Conservation (phyloP, 2,797 vertebrate genomes). For the Enteromius trimaculatus region DNA sequence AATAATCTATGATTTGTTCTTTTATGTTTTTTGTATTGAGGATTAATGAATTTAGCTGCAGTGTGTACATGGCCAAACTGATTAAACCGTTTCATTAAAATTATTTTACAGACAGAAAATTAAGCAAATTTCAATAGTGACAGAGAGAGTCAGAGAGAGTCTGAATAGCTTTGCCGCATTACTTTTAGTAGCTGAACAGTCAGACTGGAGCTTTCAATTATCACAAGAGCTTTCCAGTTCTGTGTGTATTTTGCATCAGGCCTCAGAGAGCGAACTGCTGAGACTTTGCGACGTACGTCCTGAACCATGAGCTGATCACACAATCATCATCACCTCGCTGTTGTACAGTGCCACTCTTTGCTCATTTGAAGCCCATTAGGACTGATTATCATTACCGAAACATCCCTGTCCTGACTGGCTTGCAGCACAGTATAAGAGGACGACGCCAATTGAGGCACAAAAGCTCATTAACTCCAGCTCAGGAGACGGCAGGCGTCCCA, state of each 20-base stretch:
- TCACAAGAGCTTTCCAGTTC: not conserved
- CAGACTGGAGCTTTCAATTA: not conserved
- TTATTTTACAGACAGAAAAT: not conserved
- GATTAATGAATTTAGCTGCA: not conserved
- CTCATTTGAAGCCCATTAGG: slow-evolving; percentile 18
- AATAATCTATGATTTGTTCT: not conserved
- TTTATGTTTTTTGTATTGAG: not conserved
- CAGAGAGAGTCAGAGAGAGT: not conserved
- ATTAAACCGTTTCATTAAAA: no score
- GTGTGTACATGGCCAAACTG: no score
- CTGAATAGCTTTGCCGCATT: not conserved
- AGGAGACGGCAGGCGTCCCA: slow-evolving; percentile 21
- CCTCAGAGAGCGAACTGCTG: not conserved
- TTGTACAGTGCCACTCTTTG: not conserved
- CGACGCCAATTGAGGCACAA: slow-evolving; percentile 10
- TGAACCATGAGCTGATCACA: slow-evolving; percentile 10
- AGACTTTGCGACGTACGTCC: not conserved
- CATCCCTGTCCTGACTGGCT: slow-evolving; percentile 6
- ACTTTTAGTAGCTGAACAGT: not conserved
- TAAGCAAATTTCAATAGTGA: not conserved
- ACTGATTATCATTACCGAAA: slow-evolving; percentile 30
- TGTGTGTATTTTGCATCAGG: not conserved
- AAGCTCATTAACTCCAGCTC: slow-evolving; percentile 39
- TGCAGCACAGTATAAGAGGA: not conserved
- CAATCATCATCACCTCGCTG: not conserved